phyloP scores from a whole-genome alignment of 2,888 invertebrate genomes.

The Campopleginae sp. region DNA sequence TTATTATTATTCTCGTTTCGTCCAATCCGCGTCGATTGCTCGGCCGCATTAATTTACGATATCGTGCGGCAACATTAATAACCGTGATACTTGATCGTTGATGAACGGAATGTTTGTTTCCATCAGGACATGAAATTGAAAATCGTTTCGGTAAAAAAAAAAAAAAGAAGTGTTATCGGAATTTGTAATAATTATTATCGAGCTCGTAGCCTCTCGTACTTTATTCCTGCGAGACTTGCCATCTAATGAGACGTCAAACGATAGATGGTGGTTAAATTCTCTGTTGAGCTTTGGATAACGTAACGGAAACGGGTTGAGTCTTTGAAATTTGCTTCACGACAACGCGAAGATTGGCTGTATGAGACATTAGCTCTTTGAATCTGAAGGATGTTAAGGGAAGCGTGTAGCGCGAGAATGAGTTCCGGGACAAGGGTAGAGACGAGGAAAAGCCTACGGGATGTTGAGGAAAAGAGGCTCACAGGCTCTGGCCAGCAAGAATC shows the following conservation, averaged over 20 bases:
- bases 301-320: constrained; percentile 47
- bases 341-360: constrained; percentile 39
- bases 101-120: background rate
- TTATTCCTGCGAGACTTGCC: constrained; percentile 7
- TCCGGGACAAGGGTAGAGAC: constrained; percentile 51
- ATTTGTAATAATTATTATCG: background rate
- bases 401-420: constrained; percentile 64
- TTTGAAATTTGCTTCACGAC: constrained; percentile 55
- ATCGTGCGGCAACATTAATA: background rate
- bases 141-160: background rate
- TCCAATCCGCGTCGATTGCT: background rate
- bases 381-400: constrained; percentile 62
- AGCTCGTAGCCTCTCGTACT: background rate
- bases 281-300: constrained; percentile 31
- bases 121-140: background rate
- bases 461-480: constrained; percentile 36
- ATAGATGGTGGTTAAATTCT: constrained; percentile 26
- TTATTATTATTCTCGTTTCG: background rate
- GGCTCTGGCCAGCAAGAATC: constrained; percentile 18
- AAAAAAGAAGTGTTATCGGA: background rate
- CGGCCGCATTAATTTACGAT: background rate
- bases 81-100: background rate
- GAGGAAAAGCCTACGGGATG: constrained; percentile 31
- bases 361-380: constrained; percentile 45
- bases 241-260: constrained; percentile 31